phyloP scores from a whole-genome alignment of 1,140 invertebrate species.

The Bemisia tabaci region DNA sequence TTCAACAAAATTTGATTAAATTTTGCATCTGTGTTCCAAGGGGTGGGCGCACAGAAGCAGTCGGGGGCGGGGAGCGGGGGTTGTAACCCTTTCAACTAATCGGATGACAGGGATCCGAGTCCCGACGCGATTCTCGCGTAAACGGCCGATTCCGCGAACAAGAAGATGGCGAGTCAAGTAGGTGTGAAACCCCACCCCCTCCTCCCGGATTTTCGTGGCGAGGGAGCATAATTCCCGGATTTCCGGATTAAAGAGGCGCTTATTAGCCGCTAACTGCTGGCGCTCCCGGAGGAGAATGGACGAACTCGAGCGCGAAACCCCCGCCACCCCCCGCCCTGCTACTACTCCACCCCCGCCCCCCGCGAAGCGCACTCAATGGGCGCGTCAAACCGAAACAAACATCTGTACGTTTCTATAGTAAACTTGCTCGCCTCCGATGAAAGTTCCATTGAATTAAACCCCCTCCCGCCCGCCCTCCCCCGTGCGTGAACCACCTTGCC shows the following conservation, averaged over 20 bases:
- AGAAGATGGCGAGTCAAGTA: too few relatives aligned
- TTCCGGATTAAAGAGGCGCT: too few relatives aligned
- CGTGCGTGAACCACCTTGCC: neutral
- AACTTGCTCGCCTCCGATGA: neutral
- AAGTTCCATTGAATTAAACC: neutral
- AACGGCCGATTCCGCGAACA: too few relatives aligned
- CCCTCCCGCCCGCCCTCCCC: neutral
- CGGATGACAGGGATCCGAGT: neutral
- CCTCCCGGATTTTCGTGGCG: too few relatives aligned
- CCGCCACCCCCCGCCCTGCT: neutral
- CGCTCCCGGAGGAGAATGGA: neutral
- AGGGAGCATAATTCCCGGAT: too few relatives aligned
- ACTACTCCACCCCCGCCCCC: neutral
- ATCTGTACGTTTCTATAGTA: neutral
- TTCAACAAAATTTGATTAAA: too few relatives aligned
- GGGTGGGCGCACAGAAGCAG: too few relatives aligned
- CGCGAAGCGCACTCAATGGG: neutral
- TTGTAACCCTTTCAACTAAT: neutral
- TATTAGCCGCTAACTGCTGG: too few relatives aligned
- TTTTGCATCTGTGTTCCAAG: too few relatives aligned
- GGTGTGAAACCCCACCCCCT: too few relatives aligned
- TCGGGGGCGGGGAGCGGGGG: too few relatives aligned
- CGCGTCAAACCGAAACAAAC: neutral
- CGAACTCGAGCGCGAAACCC: neutral
- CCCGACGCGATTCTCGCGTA: too few relatives aligned